These are phyloP conservation scores for Oscheius onirici DNA, from an alignment of 2,888 invertebrate genomes.

Conservation along the genomic window DNA sequence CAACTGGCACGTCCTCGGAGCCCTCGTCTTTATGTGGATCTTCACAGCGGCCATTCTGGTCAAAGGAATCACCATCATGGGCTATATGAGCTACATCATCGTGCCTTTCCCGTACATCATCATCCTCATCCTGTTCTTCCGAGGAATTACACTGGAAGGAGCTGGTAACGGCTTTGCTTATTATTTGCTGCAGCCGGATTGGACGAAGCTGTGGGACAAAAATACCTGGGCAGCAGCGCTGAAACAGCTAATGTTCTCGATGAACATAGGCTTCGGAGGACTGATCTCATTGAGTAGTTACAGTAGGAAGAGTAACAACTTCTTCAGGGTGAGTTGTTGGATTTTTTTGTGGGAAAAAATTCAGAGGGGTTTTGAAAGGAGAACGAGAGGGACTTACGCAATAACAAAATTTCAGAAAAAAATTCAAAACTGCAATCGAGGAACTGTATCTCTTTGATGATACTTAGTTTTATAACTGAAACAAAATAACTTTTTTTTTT, in stretches of 20 bases:
- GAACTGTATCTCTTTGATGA: too few species aligned
- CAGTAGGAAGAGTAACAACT: slow-evolving; percentile 62
- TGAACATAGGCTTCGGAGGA: slow-evolving; percentile 66
- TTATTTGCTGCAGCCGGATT: slow-evolving; percentile 60
- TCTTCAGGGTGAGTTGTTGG: slow-evolving; percentile 42
- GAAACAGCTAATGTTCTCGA: slow-evolving; percentile 63
- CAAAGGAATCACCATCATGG: slow-evolving; percentile 63
- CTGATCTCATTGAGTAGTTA: slow-evolving; percentile 63
- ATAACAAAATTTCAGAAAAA: too few species aligned
- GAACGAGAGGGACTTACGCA: too few species aligned
- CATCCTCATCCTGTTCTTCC: slow-evolving; percentile 60
- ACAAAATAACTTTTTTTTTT: too few species aligned
- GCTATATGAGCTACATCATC: slow-evolving; percentile 47
- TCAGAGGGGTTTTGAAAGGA: too few species aligned
- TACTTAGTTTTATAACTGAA: too few species aligned
- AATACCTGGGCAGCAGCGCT: slow-evolving; percentile 63
- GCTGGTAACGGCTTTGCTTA: slow-evolving; percentile 60
- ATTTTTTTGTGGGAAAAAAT: too few species aligned
- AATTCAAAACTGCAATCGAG: too few species aligned
- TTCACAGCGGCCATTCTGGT: slow-evolving; percentile 54
- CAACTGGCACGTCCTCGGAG: slow-evolving; percentile 46
- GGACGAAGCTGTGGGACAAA: slow-evolving; percentile 32
- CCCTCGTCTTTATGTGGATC: slow-evolving; percentile 49
- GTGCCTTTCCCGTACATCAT: slow-evolving; percentile 64
- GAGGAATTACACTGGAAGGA: slow-evolving; percentile 61